Conservation (phyloP, 2,888 invertebrate species). For the Limnephilus auricula region DNA sequence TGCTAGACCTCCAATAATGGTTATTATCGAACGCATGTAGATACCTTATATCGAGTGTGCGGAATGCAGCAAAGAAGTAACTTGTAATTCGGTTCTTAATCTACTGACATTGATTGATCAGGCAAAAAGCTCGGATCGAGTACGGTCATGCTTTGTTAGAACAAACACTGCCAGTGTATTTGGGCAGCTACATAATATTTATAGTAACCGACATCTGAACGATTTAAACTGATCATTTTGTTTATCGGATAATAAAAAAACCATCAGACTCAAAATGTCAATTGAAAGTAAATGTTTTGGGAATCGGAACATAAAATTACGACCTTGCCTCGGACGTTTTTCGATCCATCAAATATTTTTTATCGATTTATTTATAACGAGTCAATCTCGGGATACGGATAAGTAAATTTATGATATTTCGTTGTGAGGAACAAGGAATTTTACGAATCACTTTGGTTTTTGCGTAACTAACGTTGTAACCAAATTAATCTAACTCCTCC, state of each 20-base stretch:
- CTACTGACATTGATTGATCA: slow-evolving; percentile 62
- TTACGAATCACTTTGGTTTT: no score
- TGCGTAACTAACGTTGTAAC: no score
- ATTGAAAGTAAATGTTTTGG: slow-evolving; percentile 39
- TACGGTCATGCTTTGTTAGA: slow-evolving; percentile 60
- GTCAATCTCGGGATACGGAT: background rate
- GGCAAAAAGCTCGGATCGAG: slow-evolving; percentile 51
- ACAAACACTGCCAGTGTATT: slow-evolving; percentile 48
- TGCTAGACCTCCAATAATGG: no score
- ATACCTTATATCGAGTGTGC: background rate
- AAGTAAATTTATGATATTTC: background rate
- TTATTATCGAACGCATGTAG: background rate
- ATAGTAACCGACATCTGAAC: slow-evolving; percentile 45
- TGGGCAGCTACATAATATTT: slow-evolving; percentile 6
- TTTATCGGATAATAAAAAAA: slow-evolving; percentile 43
- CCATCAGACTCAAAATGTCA: slow-evolving; percentile 38
- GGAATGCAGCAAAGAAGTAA: background rate
- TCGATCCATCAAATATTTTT: slow-evolving; percentile 23
- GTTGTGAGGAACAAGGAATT: background rate
- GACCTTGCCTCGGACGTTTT: slow-evolving; percentile 26
- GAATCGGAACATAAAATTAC: background rate
- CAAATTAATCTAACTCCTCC: no score
- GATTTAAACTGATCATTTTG: slow-evolving; percentile 45
- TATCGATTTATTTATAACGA: background rate
- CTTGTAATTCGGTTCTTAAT: slow-evolving; percentile 23